These are phyloP conservation scores for Coremacera marginata DNA, from an alignment of 2,888 invertebrate genomes.

Conservation along the genomic window DNA sequence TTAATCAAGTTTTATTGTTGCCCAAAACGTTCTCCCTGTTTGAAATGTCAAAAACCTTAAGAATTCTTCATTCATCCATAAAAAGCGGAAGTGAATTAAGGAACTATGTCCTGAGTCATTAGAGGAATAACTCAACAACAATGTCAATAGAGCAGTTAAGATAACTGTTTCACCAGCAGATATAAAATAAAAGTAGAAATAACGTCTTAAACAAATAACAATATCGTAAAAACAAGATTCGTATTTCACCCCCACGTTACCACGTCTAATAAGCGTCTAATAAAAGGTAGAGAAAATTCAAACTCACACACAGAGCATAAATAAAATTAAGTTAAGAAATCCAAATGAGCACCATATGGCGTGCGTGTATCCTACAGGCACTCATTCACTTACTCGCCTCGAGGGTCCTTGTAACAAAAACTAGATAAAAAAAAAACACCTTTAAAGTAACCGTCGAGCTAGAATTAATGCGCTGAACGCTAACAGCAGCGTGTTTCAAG, in stretches of 20 bases:
- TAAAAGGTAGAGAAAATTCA: background rate
- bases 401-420: background rate
- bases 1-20: no score
- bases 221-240: background rate
- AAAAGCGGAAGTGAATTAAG: background rate
- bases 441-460: background rate
- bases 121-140: background rate
- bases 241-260: background rate
- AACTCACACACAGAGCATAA: background rate
- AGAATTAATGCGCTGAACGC: slow-evolving; percentile 31
- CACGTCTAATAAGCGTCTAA: slow-evolving; percentile 20
- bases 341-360: slow-evolving; percentile 26
- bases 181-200: background rate
- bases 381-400: background rate
- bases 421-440: background rate
- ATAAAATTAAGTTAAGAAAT: background rate
- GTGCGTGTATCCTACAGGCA: background rate
- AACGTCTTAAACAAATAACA: slow-evolving; percentile 16
- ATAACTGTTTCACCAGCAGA: background rate
- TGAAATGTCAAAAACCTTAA: no score
- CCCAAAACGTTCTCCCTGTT: no score
- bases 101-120: background rate
- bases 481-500: slow-evolving; percentile 7
- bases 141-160: background rate
- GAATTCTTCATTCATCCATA: background rate